Conservation (phyloP, 2,113 vertebrate species). For the Tauraco erythrolophus region DNA sequence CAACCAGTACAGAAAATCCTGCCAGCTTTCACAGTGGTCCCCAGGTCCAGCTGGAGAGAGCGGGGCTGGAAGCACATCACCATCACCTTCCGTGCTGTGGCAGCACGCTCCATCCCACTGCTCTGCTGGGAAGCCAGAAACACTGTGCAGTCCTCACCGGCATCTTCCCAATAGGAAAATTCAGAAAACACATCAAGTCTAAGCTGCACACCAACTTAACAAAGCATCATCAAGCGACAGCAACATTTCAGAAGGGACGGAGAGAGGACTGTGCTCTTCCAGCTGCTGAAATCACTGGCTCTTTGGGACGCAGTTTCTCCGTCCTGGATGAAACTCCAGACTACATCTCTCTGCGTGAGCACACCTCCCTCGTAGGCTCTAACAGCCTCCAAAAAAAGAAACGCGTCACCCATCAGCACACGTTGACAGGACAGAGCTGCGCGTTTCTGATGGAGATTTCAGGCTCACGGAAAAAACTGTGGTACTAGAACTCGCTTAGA, state of each 20-base stretch:
- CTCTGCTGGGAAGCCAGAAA: neutral
- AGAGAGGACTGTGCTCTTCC: neutral
- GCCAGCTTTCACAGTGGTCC: neutral
- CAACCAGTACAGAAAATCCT: neutral
- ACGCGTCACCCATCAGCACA: neutral
- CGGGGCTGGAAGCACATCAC: neutral
- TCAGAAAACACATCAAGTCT: neutral
- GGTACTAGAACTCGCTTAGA: neutral
- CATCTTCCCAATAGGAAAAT: neutral
- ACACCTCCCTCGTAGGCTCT: neutral
- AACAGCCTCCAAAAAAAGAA: neutral
- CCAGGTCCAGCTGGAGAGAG: neutral
- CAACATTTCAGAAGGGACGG: neutral
- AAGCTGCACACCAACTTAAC: neutral
- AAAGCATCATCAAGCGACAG: fast-evolving
- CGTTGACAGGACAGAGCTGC: neutral
- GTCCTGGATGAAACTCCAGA: neutral
- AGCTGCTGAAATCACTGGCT: neutral
- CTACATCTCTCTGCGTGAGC: neutral
- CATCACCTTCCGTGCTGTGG: neutral
- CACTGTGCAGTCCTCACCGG: fast-evolving
- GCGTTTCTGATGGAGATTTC: constrained; percentile 12
- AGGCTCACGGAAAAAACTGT: neutral
- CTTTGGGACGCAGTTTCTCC: fast-evolving
- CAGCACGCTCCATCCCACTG: neutral